Percentiles rank a stretch among this genome's conserved stretches.
Evolutionary conservation across 2,888 invertebrate genomes (phyloP).

Genomic region (Lordiphosa fenestrarum): DNA sequence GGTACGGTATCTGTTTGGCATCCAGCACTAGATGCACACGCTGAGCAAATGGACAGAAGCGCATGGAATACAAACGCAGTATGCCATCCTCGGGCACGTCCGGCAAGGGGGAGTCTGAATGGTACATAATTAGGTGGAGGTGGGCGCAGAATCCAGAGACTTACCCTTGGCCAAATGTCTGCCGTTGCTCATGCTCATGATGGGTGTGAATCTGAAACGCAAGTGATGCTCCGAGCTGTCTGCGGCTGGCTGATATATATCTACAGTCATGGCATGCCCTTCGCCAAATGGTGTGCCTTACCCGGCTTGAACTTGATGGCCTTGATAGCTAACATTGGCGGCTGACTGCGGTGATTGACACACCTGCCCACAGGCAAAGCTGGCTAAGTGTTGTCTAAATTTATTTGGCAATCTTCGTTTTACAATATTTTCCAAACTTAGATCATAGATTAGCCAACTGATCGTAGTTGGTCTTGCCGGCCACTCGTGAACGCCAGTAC

Average conservation of each 20-base stretch:
- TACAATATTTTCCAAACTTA: too few species aligned
- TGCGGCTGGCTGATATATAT: slow-evolving; percentile 24
- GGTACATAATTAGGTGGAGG: too few species aligned
- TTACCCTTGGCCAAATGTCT: slow-evolving; percentile 64
- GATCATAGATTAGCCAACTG: slow-evolving; percentile 28
- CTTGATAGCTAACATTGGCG: slow-evolving; percentile 40
- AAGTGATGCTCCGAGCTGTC: slow-evolving; percentile 21
- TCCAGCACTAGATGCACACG: slow-evolving; percentile 88
- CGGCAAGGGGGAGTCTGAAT: slow-evolving; percentile 86
- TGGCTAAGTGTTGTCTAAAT: neutral
- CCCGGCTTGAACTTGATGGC: slow-evolving; percentile 49
- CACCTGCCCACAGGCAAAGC: slow-evolving; percentile 12
- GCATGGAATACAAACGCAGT: slow-evolving; percentile 89
- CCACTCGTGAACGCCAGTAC: slow-evolving; percentile 84
- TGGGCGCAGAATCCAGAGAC: neutral
- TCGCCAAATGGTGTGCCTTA: slow-evolving; percentile 35
- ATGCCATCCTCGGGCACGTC: slow-evolving; percentile 83
- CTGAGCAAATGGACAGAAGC: slow-evolving; percentile 92
- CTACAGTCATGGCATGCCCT: slow-evolving; percentile 28
- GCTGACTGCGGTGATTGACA: slow-evolving; percentile 25
- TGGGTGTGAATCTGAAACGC: slow-evolving; percentile 29
- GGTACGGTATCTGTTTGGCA: slow-evolving; percentile 90
- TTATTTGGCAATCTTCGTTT: neutral
- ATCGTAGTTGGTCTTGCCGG: slow-evolving; percentile 83
- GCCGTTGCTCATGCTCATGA: slow-evolving; percentile 70